phyloP scores from a whole-genome alignment of 2,888 invertebrate species.

The Eulithis testata region DNA sequence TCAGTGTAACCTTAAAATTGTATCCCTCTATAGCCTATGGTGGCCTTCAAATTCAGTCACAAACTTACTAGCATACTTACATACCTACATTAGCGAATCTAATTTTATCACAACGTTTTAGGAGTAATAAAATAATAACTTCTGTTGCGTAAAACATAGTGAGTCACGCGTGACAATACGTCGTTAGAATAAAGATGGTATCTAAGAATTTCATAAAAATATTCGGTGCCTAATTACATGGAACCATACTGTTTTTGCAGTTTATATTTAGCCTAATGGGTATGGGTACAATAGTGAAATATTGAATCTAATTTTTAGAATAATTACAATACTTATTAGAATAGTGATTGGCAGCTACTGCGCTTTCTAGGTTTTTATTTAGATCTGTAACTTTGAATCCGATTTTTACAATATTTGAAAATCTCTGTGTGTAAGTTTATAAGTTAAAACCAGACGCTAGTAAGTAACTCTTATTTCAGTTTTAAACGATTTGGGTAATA shows the following conservation, averaged over 20 bases:
- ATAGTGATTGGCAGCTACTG: neutral
- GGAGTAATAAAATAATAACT: constrained; percentile 30
- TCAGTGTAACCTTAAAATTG: too few species aligned
- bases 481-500: too few species aligned
- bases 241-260: constrained; percentile 5
- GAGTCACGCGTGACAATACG: constrained; percentile 32
- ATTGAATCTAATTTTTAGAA: too few species aligned
- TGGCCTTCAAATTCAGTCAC: too few species aligned
- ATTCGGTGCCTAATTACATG: constrained; percentile 18
- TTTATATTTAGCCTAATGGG: constrained; percentile 13
- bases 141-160: constrained; percentile 25
- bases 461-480: too few species aligned
- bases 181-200: constrained; percentile 33
- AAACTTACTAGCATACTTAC: neutral
- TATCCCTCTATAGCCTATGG: too few species aligned
- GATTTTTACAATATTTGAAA: too few species aligned
- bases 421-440: too few species aligned
- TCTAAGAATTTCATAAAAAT: constrained; percentile 23
- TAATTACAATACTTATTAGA: too few species aligned
- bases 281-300: neutral
- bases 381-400: too few species aligned
- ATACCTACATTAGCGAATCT: constrained; percentile 5
- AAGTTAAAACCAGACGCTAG: too few species aligned
- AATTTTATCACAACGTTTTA: constrained; percentile 24
- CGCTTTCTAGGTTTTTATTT: too few species aligned